These are phyloP conservation scores for Acyrthosiphon pisum DNA, from an alignment of 1,140 invertebrate species.

Conservation along the genomic window DNA sequence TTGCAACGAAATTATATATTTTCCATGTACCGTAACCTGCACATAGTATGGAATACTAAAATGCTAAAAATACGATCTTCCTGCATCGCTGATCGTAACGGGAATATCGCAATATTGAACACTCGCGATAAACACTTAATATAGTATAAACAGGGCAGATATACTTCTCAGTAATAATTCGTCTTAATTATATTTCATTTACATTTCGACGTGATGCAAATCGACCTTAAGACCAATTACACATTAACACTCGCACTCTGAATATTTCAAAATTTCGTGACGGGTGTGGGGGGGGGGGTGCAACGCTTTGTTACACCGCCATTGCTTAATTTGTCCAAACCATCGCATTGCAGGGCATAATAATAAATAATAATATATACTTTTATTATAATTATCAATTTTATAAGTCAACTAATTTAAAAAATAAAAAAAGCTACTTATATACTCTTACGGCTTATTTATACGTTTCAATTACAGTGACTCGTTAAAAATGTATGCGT, in stretches of 20 bases:
- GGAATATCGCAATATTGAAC: too few relatives aligned
- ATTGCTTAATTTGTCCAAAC: background rate
- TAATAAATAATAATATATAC: background rate
- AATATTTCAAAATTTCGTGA: background rate
- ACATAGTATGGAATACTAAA: background rate
- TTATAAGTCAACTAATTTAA: background rate
- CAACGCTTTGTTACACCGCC: background rate
- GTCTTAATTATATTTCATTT: background rate
- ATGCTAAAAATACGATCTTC: background rate
- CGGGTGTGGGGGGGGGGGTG: background rate
- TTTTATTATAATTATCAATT: background rate
- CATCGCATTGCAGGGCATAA: background rate
- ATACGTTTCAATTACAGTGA: background rate
- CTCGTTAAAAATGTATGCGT: background rate
- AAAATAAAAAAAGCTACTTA: background rate
- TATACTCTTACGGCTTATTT: background rate
- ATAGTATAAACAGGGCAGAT: background rate
- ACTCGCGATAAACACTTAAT: background rate
- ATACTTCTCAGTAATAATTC: background rate
- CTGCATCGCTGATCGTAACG: background rate
- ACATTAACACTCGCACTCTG: background rate
- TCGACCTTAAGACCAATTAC: background rate
- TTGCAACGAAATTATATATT: background rate
- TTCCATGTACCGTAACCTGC: background rate
- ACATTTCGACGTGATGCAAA: background rate